Evolutionary conservation across 2,888 invertebrate genomes (phyloP), one percentile per base, ranked within the genome.

Genomic region (Nomada flava): DNA sequence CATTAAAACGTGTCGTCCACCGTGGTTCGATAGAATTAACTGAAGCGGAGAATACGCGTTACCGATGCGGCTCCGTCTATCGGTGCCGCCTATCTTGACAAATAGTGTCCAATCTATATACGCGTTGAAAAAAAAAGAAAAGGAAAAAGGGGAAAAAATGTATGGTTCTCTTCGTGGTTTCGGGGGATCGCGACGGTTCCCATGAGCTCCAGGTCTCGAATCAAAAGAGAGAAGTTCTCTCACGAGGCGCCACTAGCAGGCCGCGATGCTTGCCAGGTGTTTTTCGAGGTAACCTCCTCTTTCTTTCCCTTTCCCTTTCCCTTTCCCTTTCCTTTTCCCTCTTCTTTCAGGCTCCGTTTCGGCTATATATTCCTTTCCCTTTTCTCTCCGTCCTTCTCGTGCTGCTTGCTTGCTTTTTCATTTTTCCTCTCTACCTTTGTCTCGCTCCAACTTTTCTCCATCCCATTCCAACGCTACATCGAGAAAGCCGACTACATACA

Each of bases 201-300:
- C 91, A 91, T 90, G 90, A 88, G 82, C 79, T 84, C 84, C 68
- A 76, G 80, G 81, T 80, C 73, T 80, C 85, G 83, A 84, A 82
- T 89, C 88, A 91, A 88, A 88, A 88, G 87, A 88, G 83, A 76
- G 81, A 85, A 85, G 87, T 85, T 84, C 82, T 81, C 74, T 63
- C 75, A 84, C 82, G 89, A 91, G 90, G 91, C 90, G 90, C 91
- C 90, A 90, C 90, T 87, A 89, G 79, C 79, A 87, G 82, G 77
- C 81, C 75, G 47, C 47, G 86, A 89, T 89, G 89, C 89, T 89
- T 88, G 91, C 91, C 91, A 91, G 91, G 91, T 91, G 91, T 91
- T 91, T 47, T 88, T 86, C 79, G 81, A 87, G 81, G 86, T 86
- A 84, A 79, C 67, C 64, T 73, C 79, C 64, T 79, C 85, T 69